Evolutionary conservation across 1,140 invertebrate species (phyloP).

Genomic region (Mya arenaria): DNA sequence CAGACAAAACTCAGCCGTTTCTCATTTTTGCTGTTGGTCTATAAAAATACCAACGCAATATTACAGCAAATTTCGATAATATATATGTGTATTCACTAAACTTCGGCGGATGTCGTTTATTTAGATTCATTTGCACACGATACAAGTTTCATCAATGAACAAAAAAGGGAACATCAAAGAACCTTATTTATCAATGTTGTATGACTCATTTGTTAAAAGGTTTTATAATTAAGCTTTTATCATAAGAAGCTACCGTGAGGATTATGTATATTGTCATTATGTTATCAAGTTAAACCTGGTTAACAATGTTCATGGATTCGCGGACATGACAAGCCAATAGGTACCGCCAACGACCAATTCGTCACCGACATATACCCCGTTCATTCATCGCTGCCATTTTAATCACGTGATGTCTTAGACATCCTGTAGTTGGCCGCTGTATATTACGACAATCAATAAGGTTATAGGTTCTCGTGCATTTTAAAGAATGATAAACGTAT

Average conservation of each 20-base stretch:
- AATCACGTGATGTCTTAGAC: slow-evolving; percentile 19
- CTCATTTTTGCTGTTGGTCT: too few relatives aligned
- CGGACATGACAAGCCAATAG: not conserved
- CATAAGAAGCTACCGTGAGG: not conserved
- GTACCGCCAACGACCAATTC: not conserved
- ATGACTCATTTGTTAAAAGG: slow-evolving; percentile 11
- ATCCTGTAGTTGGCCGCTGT: slow-evolving; percentile 31
- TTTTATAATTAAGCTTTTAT: slow-evolving; percentile 31
- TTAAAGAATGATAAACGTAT: slow-evolving; percentile 1
- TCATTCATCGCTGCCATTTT: slow-evolving; percentile 32
- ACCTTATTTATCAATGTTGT: too few relatives aligned
- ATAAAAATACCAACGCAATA: too few relatives aligned
- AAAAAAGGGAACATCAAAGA: too few relatives aligned
- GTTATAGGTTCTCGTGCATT: slow-evolving; percentile 5
- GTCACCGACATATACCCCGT: not conserved
- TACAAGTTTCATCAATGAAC: too few relatives aligned
- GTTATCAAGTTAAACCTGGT: slow-evolving; percentile 23
- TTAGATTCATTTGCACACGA: too few relatives aligned
- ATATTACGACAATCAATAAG: not conserved
- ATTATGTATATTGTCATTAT: slow-evolving; percentile 42
- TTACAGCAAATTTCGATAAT: too few relatives aligned
- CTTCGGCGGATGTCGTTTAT: too few relatives aligned
- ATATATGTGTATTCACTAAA: too few relatives aligned
- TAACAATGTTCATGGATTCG: slow-evolving; percentile 32
- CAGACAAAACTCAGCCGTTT: too few relatives aligned